A percentile compares a stretch with the other conserved stretches of the same genome.
These are phyloP conservation scores for Solea senegalensis DNA, from an alignment of 2,113 vertebrate genomes.

Conservation along the genomic window DNA sequence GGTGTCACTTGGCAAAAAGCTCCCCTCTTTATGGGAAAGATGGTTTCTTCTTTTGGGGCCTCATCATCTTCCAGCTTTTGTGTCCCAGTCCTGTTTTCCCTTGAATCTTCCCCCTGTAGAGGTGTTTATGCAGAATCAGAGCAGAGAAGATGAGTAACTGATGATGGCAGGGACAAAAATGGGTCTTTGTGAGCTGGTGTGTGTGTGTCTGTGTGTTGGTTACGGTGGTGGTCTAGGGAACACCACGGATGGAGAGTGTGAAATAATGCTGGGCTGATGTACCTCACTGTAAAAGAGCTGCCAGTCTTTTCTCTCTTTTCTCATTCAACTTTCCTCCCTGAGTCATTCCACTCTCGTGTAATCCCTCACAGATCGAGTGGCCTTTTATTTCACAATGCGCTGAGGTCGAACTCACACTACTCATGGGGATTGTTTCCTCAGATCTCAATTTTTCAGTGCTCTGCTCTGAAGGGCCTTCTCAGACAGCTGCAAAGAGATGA, in stretches of 20 bases:
- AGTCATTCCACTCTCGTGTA: conserved; percentile 65
- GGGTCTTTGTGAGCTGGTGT: conserved; percentile 65
- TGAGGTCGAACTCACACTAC: conserved; percentile 52
- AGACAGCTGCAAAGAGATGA: conserved; percentile 45
- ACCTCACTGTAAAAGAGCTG: conserved; percentile 54
- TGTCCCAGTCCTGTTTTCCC: conserved; percentile 35
- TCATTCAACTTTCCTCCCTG: conserved; percentile 50
- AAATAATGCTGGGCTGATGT: conserved; percentile 66
- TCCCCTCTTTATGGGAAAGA: conserved; percentile 51
- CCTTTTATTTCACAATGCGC: conserved; percentile 63
- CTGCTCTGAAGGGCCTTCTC: conserved; percentile 31
- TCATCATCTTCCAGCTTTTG: conserved; percentile 39
- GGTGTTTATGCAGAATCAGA: conserved; percentile 58
- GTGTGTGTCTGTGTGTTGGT: conserved; percentile 14
- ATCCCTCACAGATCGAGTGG: conserved; percentile 60
- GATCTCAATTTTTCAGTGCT: conserved; percentile 43
- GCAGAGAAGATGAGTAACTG: conserved; percentile 64
- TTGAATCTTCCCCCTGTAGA: conserved; percentile 65
- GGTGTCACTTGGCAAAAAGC: conserved; percentile 40
- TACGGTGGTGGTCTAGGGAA: conserved; percentile 60
- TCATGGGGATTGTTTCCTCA: conserved; percentile 60
- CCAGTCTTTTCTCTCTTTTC: conserved; percentile 47
- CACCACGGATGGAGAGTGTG: conserved; percentile 56
- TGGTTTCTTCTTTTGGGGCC: conserved; percentile 62
- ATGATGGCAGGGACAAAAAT: conserved; percentile 71